phyloP scores from a whole-genome alignment of 2,888 invertebrate genomes.

The Drosophila paramelanica region DNA sequence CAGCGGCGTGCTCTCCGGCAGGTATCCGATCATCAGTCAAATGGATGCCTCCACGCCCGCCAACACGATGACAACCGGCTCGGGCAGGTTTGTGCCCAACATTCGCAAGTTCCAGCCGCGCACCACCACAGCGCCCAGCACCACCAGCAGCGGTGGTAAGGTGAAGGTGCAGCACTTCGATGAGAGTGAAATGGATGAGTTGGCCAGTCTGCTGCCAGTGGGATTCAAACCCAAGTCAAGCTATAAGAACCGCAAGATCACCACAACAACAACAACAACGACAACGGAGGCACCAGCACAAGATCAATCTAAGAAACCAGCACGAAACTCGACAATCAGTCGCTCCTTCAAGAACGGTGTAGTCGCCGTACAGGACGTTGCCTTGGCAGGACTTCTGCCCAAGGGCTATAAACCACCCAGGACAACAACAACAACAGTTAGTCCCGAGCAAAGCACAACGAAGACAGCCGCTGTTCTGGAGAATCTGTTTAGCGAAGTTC shows the following conservation, averaged over 20 bases:
- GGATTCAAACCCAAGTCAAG: constrained; percentile 85
- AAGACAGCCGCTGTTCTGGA: constrained; percentile 59
- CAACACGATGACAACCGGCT: constrained; percentile 82
- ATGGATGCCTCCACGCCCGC: constrained; percentile 85
- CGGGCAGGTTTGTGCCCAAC: constrained; percentile 86
- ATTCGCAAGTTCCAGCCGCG: constrained; percentile 89
- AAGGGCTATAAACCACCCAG: constrained; percentile 87
- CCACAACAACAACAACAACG: constrained; percentile 82
- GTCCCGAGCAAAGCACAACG: constrained; percentile 30
- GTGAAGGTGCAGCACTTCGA: constrained; percentile 81
- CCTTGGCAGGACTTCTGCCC: constrained; percentile 86
- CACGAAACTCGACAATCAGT: constrained; percentile 83
- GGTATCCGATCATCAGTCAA: constrained; percentile 89
- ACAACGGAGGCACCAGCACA: constrained; percentile 51
- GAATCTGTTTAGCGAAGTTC: constrained; percentile 81
- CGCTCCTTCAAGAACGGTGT: constrained; percentile 87
- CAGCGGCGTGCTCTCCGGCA: constrained; percentile 90
- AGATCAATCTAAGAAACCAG: constrained; percentile 66
- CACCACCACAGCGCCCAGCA: constrained; percentile 81
- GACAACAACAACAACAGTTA: constrained; percentile 36
- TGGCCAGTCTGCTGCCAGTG: constrained; percentile 87
- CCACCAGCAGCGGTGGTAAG: constrained; percentile 85
- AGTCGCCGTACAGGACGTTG: constrained; percentile 86
- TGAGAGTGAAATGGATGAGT: constrained; percentile 86
- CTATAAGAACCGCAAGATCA: constrained; percentile 83